phyloP scores from a whole-genome alignment of 1,140 invertebrate genomes.

The Drosophila asahinai region DNA sequence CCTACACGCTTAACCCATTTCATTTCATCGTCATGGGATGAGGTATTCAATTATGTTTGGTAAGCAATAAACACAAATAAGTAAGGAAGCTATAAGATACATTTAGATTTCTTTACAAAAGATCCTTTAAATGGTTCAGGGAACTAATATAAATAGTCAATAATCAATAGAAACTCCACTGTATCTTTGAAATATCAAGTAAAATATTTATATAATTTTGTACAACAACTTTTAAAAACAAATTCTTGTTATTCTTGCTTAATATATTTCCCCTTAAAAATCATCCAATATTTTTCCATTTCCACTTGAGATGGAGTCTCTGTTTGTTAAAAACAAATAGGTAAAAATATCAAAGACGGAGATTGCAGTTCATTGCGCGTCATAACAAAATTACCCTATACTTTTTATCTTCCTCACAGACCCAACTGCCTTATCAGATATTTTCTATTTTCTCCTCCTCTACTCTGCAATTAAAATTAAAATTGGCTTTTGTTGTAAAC shows the following conservation, averaged over 20 bases:
- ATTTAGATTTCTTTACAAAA: too few species aligned
- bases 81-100: background rate
- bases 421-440: background rate
- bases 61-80: too few species aligned
- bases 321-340: background rate
- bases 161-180: background rate
- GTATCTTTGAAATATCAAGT: too few species aligned
- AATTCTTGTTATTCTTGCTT: too few species aligned
- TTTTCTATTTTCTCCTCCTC: background rate
- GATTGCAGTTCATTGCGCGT: background rate
- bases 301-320: background rate
- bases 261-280: too few species aligned
- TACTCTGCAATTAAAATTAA: background rate
- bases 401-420: constrained; percentile 7
- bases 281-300: background rate
- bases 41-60: background rate
- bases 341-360: background rate
- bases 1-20: constrained; percentile 11
- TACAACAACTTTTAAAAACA: too few species aligned
- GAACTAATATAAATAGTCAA: background rate
- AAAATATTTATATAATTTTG: too few species aligned
- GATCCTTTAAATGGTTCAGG: too few species aligned
- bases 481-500: background rate
- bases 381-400: background rate
- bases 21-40: background rate